phyloP scores from a whole-genome alignment of 2,797 vertebrate species.

The Nannoperca obscura region DNA sequence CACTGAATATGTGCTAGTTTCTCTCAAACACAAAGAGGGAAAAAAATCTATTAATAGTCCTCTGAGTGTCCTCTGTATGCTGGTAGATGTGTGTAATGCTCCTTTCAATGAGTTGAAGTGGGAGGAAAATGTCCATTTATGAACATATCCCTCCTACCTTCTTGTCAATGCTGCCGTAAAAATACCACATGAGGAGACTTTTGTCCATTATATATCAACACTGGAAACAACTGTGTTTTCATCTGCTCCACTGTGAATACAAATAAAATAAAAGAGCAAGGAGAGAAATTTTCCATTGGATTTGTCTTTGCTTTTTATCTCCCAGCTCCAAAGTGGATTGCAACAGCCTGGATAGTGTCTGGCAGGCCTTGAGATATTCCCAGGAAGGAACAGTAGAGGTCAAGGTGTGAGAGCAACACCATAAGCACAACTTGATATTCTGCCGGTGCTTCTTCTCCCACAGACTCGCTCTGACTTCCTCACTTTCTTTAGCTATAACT shows the following conservation, averaged over 20 bases:
- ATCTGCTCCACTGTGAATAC: conserved; percentile 61
- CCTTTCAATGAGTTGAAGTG: conserved; percentile 56
- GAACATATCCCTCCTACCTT: conserved; percentile 50
- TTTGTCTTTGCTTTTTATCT: conserved; percentile 76
- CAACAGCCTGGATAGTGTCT: conserved; percentile 64
- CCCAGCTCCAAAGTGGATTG: conserved; percentile 68
- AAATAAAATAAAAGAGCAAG: conserved; percentile 68
- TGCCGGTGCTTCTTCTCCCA: conserved; percentile 57
- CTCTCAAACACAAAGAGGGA: conserved; percentile 51
- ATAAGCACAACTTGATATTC: conserved; percentile 69
- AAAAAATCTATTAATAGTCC: conserved; percentile 63
- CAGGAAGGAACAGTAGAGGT: conserved; percentile 66
- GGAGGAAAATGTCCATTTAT: conserved; percentile 61
- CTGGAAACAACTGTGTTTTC: conserved; percentile 59
- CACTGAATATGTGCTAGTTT: conserved; percentile 51
- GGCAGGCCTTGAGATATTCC: conserved; percentile 73
- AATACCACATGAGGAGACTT: conserved; percentile 58
- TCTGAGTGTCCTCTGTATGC: conserved; percentile 59
- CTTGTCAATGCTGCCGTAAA: conserved; percentile 54
- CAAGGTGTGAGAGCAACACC: conserved; percentile 71
- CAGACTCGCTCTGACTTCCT: conserved; percentile 50
- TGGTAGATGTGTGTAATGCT: conserved; percentile 57
- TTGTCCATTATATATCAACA: conserved; percentile 56
- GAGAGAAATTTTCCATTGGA: conserved; percentile 60
- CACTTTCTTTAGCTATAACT: conserved; percentile 41